A percentile compares a stretch with the other conserved stretches of the same genome.
Evolutionary conservation across 2,888 invertebrate species (phyloP).

Genomic region (Drosophila trichaetosa): DNA sequence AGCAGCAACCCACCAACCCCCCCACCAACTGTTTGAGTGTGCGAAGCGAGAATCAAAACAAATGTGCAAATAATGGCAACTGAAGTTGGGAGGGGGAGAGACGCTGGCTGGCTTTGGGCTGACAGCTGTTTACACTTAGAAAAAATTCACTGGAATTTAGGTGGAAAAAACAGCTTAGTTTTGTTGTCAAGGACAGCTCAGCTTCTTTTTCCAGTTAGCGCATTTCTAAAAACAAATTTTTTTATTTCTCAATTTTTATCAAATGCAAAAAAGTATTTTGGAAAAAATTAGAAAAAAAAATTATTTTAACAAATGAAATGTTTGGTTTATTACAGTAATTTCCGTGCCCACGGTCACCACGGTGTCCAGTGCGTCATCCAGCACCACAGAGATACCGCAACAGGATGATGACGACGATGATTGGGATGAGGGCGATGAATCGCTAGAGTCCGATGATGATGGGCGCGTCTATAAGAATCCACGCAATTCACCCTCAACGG

Average conservation of each 20-base stretch:
- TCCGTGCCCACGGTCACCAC: slow-evolving; percentile 73
- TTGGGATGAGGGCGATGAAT: slow-evolving; percentile 85
- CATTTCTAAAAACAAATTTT: not conserved
- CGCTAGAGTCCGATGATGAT: slow-evolving; percentile 90
- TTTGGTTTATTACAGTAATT: slow-evolving; percentile 55
- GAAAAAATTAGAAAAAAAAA: not conserved
- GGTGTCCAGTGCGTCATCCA: slow-evolving; percentile 46
- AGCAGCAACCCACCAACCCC: slow-evolving; percentile 13
- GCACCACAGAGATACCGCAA: slow-evolving; percentile 81
- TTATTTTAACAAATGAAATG: no score
- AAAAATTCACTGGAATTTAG: not conserved
- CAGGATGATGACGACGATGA: slow-evolving; percentile 82
- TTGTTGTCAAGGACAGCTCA: not conserved
- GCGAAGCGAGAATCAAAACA: slow-evolving; percentile 64
- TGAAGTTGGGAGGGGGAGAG: not conserved
- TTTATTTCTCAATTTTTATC: not conserved
- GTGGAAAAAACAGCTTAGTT: not conserved
- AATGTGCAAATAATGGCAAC: slow-evolving; percentile 33
- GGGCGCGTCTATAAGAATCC: slow-evolving; percentile 94
- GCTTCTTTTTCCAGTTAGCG: not conserved
- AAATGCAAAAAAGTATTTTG: not conserved
- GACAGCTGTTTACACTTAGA: slow-evolving; percentile 24
- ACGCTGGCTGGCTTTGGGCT: not conserved
- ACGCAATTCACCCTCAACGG: slow-evolving; percentile 93
- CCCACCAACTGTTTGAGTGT: not conserved